phyloP scores from a whole-genome alignment of 1,140 invertebrate species.

The Cydia splendana region DNA sequence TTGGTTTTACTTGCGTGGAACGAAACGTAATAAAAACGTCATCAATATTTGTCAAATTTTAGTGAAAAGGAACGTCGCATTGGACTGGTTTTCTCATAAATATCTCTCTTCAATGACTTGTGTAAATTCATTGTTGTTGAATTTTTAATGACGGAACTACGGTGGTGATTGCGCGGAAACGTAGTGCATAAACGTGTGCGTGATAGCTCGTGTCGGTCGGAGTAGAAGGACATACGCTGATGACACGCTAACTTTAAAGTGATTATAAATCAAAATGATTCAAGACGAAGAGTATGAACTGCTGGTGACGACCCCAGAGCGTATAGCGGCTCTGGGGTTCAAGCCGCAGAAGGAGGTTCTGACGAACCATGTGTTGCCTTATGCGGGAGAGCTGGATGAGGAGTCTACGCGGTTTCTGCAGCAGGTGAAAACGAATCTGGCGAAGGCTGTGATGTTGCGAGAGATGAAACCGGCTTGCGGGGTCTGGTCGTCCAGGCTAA shows the following conservation, averaged over 20 bases:
- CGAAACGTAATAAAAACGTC: constrained; percentile 35
- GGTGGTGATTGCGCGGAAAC: constrained; percentile 35
- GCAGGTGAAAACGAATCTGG: constrained; percentile 86
- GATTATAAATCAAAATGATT: constrained; percentile 59
- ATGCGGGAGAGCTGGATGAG: constrained; percentile 82
- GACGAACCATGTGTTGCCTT: constrained; percentile 85
- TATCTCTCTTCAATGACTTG: constrained; percentile 63
- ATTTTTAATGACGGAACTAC: constrained; percentile 52
- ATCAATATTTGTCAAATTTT: constrained; percentile 35
- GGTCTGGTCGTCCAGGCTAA: constrained; percentile 83
- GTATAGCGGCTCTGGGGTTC: constrained; percentile 63
- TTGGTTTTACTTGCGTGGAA: constrained; percentile 37
- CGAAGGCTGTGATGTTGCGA: constrained; percentile 83
- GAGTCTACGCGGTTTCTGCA: constrained; percentile 82
- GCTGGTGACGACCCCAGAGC: constrained; percentile 55
- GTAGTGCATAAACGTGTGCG: constrained; percentile 39
- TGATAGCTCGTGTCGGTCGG: constrained; percentile 46
- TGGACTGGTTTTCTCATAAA: constrained; percentile 39
- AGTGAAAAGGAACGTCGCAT: constrained; percentile 35
- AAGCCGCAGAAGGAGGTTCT: constrained; percentile 83
- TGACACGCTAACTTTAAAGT: constrained; percentile 38
- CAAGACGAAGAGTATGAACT: constrained; percentile 67
- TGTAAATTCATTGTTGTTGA: constrained; percentile 68
- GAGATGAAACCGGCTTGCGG: constrained; percentile 85
- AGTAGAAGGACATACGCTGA: constrained; percentile 40